These are phyloP conservation scores for Dryocosmus kuriphilus DNA, from an alignment of 2,888 invertebrate genomes.

Conservation along the genomic window DNA sequence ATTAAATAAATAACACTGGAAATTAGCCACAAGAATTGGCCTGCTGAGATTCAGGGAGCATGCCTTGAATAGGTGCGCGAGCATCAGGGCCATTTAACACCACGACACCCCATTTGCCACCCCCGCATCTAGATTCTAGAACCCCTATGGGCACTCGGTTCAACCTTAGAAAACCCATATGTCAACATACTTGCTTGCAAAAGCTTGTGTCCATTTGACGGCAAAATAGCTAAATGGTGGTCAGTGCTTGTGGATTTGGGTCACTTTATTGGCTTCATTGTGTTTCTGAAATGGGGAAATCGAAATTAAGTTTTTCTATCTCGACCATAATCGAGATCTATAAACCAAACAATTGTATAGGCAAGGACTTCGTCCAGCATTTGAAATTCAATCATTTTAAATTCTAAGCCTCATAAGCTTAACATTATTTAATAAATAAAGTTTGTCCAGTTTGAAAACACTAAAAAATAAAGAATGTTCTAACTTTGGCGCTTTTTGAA, in stretches of 20 bases:
- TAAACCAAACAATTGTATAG: neutral
- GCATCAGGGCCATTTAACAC: slow-evolving; percentile 69
- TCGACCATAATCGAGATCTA: neutral
- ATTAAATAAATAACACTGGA: slow-evolving; percentile 71
- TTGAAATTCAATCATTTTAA: too few species aligned
- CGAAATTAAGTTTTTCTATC: neutral
- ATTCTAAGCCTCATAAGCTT: too few species aligned
- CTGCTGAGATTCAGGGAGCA: slow-evolving; percentile 55
- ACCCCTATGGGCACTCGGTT: slow-evolving; percentile 52
- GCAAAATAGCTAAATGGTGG: slow-evolving; percentile 20
- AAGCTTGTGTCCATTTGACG: slow-evolving; percentile 9
- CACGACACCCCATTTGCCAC: slow-evolving; percentile 69
- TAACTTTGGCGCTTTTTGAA: too few species aligned
- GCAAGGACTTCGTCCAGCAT: too few species aligned
- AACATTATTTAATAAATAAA: too few species aligned
- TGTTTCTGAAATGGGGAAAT: slow-evolving; percentile 11
- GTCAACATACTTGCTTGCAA: slow-evolving; percentile 53
- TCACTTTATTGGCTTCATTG: neutral
- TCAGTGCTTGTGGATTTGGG: slow-evolving; percentile 2
- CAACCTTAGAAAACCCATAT: slow-evolving; percentile 66
- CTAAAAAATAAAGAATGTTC: too few species aligned
- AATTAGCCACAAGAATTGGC: slow-evolving; percentile 71
- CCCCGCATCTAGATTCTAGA: slow-evolving; percentile 62
- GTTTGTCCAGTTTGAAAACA: too few species aligned
- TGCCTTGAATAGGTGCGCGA: slow-evolving; percentile 59